Evolutionary conservation across 2,888 invertebrate species (phyloP), one percentile per base, ranked within the genome.

Genomic region (Agrochola macilenta): DNA sequence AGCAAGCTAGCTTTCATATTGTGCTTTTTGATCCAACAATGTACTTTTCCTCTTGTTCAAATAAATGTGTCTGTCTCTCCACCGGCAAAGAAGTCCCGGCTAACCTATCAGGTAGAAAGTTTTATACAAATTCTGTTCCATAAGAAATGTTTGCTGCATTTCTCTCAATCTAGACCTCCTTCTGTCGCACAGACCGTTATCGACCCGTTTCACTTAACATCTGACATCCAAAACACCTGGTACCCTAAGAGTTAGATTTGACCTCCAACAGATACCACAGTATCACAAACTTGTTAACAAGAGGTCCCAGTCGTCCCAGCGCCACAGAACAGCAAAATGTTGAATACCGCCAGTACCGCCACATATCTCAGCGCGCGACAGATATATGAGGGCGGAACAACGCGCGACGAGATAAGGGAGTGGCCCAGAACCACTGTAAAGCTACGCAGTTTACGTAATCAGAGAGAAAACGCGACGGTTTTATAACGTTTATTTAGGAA

Each of bases 311-410:
- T 65, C 14, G 75, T 81, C 71, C 76, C 73, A 73, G 26, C 63
- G 65, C 70, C 81, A 76, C 76, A 79, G 65, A 72, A 68, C 68
- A 76, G 78, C 81, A 83, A 84, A 83, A 86, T 87, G 83, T 83
- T 80, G 79, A 85, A 85, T 80, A 79, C 76, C 46, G 72, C 74
- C 70, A 54, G 73, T 70, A 54, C 73, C 9, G 20, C 39, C 66
- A 80, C 83, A 81, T 87, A 87, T 90, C 86, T 87, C 79, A 78
- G 58, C 70, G 39, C 17, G 52, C 72, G 88, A 89, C 88, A 90
- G 89, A 92, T 92, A 90, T 92, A 92, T 87, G 90, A 90, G 88
- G 87, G 88, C 89, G 91, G 89, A 91, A 91, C 87, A 89, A 81
- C 75, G 63, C 68, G 43, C 73, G 73, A 92, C 91, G 87, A 86